phyloP scores from a whole-genome alignment of 2,888 invertebrate genomes.

The Euplagia quadripunctaria region DNA sequence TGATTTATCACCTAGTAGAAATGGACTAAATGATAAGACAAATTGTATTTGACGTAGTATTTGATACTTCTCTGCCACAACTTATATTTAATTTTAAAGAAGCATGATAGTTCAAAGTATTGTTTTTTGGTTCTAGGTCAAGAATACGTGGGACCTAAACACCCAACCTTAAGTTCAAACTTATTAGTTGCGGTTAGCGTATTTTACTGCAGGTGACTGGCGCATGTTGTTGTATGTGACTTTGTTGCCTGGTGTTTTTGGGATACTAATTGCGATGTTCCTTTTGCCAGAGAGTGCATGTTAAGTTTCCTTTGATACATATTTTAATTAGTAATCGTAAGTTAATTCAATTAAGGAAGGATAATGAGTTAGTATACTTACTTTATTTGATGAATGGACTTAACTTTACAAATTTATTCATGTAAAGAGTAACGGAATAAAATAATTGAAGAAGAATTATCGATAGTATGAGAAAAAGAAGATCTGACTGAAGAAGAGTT shows the following conservation, averaged over 20 bases:
- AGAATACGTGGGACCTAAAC: slow-evolving; percentile 80
- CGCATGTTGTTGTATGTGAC: slow-evolving; percentile 71
- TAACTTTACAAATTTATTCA: not conserved
- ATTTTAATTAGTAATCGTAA: too few relatives aligned
- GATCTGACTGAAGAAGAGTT: too few relatives aligned
- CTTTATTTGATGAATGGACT: too few relatives aligned
- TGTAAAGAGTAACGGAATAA: too few relatives aligned
- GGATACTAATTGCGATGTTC: slow-evolving; percentile 64
- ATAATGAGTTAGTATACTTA: too few relatives aligned
- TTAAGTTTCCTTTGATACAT: slow-evolving; percentile 48
- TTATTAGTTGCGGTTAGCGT: slow-evolving; percentile 73
- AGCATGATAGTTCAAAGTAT: not conserved
- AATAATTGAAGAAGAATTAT: too few relatives aligned
- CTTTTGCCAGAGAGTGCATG: slow-evolving; percentile 80
- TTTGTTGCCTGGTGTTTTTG: slow-evolving; percentile 71
- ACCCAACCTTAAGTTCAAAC: slow-evolving; percentile 76
- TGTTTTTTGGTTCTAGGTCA: slow-evolving; percentile 59
- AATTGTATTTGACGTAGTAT: too few relatives aligned
- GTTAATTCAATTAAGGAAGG: too few relatives aligned
- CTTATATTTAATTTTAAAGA: not conserved
- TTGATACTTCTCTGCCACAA: not conserved
- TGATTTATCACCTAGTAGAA: too few relatives aligned
- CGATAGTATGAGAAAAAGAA: too few relatives aligned
- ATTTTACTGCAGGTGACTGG: slow-evolving; percentile 78
- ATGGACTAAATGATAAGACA: too few relatives aligned